phyloP scores from a whole-genome alignment of 2,888 invertebrate species.

The Augiades crinisus region DNA sequence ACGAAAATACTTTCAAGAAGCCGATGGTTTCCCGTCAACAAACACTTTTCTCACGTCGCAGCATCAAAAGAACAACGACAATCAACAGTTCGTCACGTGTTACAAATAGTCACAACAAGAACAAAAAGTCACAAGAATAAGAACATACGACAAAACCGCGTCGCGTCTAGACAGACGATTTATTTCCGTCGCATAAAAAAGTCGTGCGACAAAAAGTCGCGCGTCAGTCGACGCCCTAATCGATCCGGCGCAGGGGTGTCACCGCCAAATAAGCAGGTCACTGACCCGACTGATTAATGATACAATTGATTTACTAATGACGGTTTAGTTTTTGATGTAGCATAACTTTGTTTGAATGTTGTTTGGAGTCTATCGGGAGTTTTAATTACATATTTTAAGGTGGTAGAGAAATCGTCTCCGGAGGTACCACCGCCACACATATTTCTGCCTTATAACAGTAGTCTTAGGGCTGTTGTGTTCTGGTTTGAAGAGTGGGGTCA shows the following conservation, averaged over 20 bases:
- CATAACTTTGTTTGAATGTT: background rate
- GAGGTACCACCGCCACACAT: too few relatives aligned
- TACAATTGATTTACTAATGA: slow-evolving; percentile 21
- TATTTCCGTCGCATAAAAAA: slow-evolving; percentile 3
- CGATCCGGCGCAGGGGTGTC: slow-evolving; percentile 15
- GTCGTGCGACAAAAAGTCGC: slow-evolving; percentile 18
- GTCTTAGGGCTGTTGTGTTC: too few relatives aligned
- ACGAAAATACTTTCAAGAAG: background rate
- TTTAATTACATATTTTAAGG: too few relatives aligned
- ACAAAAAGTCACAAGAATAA: background rate
- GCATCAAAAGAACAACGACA: slow-evolving; percentile 10
- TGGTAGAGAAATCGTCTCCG: too few relatives aligned
- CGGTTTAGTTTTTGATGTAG: slow-evolving; percentile 19
- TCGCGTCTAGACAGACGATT: slow-evolving; percentile 9
- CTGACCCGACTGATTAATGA: slow-evolving; percentile 20
- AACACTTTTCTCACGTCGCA: background rate
- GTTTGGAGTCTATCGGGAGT: background rate
- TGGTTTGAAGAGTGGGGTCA: too few relatives aligned
- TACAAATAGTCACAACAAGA: background rate
- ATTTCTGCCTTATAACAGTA: too few relatives aligned
- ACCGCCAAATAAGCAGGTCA: slow-evolving; percentile 17
- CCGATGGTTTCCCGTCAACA: slow-evolving; percentile 4
- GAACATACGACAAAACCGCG: background rate
- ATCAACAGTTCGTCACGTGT: too few relatives aligned
- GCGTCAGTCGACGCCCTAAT: slow-evolving; percentile 8